Evolutionary conservation across 2,888 invertebrate species (phyloP), one percentile per base, ranked within the genome.

Genomic region (Polydrusus tereticollis): DNA sequence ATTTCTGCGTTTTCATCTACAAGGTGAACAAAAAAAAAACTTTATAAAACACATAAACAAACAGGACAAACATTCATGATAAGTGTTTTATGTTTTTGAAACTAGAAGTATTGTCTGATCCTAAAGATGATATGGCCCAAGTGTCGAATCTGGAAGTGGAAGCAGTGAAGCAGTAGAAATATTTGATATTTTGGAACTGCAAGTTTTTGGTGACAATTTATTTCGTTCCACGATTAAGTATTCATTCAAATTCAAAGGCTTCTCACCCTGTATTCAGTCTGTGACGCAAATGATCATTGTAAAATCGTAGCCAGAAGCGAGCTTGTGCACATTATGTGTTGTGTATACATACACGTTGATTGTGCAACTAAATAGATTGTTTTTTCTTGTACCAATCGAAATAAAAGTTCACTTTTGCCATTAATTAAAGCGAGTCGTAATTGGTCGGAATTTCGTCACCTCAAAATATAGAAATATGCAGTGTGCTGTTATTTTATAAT

Each of bases 361-460:
- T 62, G 62, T 62, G 62, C 62, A 62, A 62, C 47, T 33, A n/a
- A 62, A 62, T 47, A 62, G 26, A 62, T 62, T 62, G 62, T 62
- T 62, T 47, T 60, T 62, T 62, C 62, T 62, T 62, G 62, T 62
- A 60, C 41, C 60, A 43, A 60, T 60, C 47, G 62, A 47, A 62
- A 62, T 62, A 62, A 62, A 62, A 47, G 62, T 62, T 47, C 47
- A 21, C 41, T 62, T 10, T 62, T 47, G 62, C 62, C 26, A 47
- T 62, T 62, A 62, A 62, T 62, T 62, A 62, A 29, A 26, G 12
- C 45, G 16, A 47, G 5, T 12, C 33, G 45, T 62, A 62, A 62
- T 62, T 62, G 62, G 62, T 45, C n/a, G 62, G 62, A 62, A 45
- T 62, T 62, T 62, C 62, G 62, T 62, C 62, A 62, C 62, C 60